Conservation (phyloP, 2,113 vertebrate species). For the Ceyx melanurus region DNA sequence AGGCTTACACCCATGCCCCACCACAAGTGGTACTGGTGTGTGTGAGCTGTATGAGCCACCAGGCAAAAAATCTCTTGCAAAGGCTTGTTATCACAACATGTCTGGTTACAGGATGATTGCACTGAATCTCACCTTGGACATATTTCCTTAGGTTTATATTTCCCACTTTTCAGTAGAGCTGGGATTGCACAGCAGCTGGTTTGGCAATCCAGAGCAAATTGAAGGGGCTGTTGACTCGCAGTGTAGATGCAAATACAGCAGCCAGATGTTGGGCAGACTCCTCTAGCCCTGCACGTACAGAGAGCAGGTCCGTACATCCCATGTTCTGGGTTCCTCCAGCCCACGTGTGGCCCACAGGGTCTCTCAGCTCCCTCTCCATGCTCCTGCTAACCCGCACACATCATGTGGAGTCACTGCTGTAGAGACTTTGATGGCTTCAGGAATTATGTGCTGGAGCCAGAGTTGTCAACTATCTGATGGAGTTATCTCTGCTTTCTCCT, state of each 20-base stretch:
- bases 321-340: accelerated
- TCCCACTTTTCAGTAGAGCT: not conserved
- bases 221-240: not conserved
- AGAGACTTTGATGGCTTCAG: not conserved
- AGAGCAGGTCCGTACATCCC: not conserved
- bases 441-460: not conserved
- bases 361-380: not conserved
- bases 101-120: not conserved
- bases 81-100: not conserved
- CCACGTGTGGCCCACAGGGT: not conserved
- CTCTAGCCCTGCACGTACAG: not conserved
- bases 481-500: not conserved
- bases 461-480: not conserved
- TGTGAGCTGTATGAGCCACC: not conserved
- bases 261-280: not conserved
- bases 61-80: not conserved
- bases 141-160: not conserved
- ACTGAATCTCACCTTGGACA: not conserved
- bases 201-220: not conserved
- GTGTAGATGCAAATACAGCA: not conserved
- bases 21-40: not conserved
- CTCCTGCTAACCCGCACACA: not conserved
- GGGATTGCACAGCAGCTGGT: not conserved
- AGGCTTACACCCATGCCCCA: not conserved
- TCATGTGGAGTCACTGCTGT: not conserved